These are phyloP conservation scores for Brachionus calyciflorus DNA, from an alignment of 1,140 invertebrate species.

Conservation along the genomic window DNA sequence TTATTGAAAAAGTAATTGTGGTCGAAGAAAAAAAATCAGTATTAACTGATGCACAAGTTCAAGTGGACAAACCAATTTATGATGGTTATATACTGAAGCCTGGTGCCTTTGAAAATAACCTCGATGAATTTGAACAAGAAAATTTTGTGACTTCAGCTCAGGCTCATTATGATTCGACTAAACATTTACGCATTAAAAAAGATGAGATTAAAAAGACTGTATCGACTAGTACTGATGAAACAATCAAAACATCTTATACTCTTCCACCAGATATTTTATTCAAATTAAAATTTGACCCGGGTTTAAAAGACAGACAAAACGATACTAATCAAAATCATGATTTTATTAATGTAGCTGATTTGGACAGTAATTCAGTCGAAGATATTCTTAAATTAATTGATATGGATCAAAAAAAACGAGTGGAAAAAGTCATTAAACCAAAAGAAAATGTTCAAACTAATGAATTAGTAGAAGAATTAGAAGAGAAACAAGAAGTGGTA, in stretches of 20 bases:
- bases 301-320: slow-evolving; percentile 21
- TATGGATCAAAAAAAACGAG: neutral
- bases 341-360: slow-evolving; percentile 33
- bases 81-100: slow-evolving; percentile 31
- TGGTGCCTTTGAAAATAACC: neutral
- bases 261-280: slow-evolving; percentile 30
- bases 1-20: too few relatives aligned
- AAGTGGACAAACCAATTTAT: slow-evolving; percentile 39
- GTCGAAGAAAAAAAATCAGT: neutral
- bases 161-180: slow-evolving; percentile 15
- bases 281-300: slow-evolving; percentile 7
- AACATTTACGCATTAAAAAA: neutral
- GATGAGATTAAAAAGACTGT: neutral
- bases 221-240: neutral
- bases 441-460: neutral
- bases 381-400: slow-evolving; percentile 29
- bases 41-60: neutral
- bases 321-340: neutral
- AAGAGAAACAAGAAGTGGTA: neutral
- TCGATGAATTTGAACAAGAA: neutral
- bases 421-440: neutral
- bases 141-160: neutral
- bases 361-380: neutral
- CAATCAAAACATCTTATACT: neutral
- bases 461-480: neutral